Conservation (phyloP, 2,888 invertebrate genomes). For the Theretra japonica region DNA sequence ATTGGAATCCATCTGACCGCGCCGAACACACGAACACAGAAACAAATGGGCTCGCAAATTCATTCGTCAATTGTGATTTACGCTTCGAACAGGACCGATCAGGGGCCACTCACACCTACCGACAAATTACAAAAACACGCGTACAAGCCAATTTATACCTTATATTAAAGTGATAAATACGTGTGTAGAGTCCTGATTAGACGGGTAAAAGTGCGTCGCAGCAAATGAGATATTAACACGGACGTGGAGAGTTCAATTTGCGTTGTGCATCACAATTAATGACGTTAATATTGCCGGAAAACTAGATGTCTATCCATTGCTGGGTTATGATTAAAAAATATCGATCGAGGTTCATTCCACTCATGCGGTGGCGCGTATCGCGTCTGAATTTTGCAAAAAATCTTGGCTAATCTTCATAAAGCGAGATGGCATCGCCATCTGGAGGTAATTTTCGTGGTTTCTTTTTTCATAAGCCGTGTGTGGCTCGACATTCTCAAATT, state of each 20-base stretch:
- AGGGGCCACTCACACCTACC: constrained; percentile 9
- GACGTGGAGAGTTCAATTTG: background rate
- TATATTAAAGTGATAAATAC: background rate
- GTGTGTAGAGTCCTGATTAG: background rate
- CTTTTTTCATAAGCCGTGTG: background rate
- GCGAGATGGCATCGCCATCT: constrained; percentile 21
- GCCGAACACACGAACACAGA: constrained; percentile 5
- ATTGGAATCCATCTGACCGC: constrained; percentile 7
- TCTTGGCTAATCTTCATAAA: constrained; percentile 23
- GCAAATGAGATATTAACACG: constrained; percentile 5
- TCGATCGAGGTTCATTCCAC: constrained; percentile 6
- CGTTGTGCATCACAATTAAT: background rate
- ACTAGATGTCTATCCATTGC: constrained; percentile 22
- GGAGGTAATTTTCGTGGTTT: constrained; percentile 14
- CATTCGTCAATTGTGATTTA: constrained; percentile 44
- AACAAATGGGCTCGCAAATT: constrained; percentile 30
- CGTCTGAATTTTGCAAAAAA: constrained; percentile 4
- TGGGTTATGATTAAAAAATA: constrained; percentile 22
- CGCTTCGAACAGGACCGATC: background rate
- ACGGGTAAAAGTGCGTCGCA: background rate
- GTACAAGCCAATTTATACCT: background rate
- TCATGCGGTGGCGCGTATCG: background rate
- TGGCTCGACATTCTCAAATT: constrained; percentile 1
- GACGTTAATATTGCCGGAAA: constrained; percentile 18
- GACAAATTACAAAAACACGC: background rate